These are phyloP conservation scores for Allobates femoralis DNA, from an alignment of 2,797 vertebrate species.

Conservation along the genomic window DNA sequence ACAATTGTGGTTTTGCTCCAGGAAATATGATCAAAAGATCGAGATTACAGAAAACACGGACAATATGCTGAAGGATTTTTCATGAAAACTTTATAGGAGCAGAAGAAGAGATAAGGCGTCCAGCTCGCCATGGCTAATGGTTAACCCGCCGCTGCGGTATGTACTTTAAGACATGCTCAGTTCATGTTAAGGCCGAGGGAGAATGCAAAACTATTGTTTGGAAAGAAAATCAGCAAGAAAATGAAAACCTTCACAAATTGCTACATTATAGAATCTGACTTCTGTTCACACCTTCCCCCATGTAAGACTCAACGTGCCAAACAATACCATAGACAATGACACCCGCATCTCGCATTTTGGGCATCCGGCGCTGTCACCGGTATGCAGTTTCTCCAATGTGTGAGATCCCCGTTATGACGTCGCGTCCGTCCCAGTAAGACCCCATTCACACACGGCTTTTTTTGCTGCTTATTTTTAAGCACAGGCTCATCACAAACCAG, in stretches of 20 bases:
- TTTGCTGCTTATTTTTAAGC: too few relatives aligned
- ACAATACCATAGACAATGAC: too few relatives aligned
- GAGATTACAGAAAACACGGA: conserved; percentile 18
- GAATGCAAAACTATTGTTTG: neutral
- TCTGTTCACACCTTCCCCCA: too few relatives aligned
- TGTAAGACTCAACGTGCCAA: too few relatives aligned
- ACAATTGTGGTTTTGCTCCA: neutral
- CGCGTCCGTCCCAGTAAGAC: too few relatives aligned
- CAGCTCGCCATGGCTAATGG: conserved; percentile 30
- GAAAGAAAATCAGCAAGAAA: neutral
- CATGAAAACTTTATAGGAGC: conserved; percentile 32
- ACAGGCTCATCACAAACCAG: too few relatives aligned
- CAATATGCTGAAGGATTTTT: conserved; percentile 13
- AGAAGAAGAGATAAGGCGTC: conserved; percentile 46
- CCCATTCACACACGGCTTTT: too few relatives aligned
- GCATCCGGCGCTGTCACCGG: too few relatives aligned
- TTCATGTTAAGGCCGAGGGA: neutral
- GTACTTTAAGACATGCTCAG: neutral
- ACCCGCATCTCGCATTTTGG: too few relatives aligned
- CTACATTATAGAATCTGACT: too few relatives aligned
- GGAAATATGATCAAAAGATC: neutral
- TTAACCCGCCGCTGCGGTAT: conserved; percentile 19
- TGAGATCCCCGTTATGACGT: too few relatives aligned
- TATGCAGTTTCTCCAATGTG: too few relatives aligned
- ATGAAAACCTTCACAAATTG: neutral